Conservation (phyloP, 2,888 invertebrate species). For the Troides aeacus region DNA sequence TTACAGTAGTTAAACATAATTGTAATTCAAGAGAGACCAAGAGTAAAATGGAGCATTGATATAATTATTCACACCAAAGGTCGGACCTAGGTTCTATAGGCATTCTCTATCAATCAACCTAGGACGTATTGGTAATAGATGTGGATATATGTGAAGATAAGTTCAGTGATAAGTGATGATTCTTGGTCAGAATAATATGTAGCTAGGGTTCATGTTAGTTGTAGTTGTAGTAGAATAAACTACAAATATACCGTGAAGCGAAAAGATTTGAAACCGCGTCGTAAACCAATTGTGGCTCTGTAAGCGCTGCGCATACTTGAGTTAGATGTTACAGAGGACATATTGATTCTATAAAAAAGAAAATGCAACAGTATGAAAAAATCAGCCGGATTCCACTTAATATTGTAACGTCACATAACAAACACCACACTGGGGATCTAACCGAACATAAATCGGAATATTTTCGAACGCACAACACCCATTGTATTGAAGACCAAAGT, state of each 20-base stretch:
- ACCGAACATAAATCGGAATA: slow-evolving; percentile 41
- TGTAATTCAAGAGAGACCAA: too few species aligned
- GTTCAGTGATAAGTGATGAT: too few species aligned
- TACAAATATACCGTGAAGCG: slow-evolving; percentile 68
- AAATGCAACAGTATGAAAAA: slow-evolving; percentile 9
- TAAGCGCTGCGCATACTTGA: slow-evolving; percentile 74
- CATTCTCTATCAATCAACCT: too few species aligned
- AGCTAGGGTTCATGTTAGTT: too few species aligned
- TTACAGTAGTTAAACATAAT: too few species aligned
- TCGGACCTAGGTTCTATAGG: too few species aligned
- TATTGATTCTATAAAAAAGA: slow-evolving; percentile 49
- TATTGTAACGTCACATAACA: slow-evolving; percentile 38
- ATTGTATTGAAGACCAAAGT: slow-evolving; percentile 64
- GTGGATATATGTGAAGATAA: too few species aligned
- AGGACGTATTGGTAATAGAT: too few species aligned
- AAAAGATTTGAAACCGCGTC: slow-evolving; percentile 74
- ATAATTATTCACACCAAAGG: too few species aligned
- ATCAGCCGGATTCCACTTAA: slow-evolving; percentile 10
- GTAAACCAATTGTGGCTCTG: slow-evolving; percentile 71
- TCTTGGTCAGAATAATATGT: too few species aligned
- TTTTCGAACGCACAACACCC: slow-evolving; percentile 56
- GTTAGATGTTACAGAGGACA: slow-evolving; percentile 75
- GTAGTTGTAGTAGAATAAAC: slow-evolving; percentile 19
- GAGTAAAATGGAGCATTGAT: too few species aligned
- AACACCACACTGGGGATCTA: slow-evolving; percentile 39